phyloP scores from a whole-genome alignment of 2,797 vertebrate species.

The Urosaurus nigricauda region DNA sequence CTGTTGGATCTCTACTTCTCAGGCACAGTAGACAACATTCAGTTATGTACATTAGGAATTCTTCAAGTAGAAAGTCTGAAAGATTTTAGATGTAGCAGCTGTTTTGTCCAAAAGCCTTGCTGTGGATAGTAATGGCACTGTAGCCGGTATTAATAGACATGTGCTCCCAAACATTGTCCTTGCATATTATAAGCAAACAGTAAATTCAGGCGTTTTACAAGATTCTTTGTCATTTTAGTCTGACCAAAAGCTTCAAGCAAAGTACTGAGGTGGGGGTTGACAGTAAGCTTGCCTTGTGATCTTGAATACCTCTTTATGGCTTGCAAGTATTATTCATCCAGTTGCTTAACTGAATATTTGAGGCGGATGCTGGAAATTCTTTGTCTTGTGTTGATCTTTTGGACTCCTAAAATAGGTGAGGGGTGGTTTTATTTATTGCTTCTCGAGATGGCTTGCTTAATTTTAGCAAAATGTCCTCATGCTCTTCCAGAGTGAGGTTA shows the following conservation, averaged over 20 bases:
- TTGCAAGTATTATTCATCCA: accelerated
- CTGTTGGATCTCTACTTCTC: neutral
- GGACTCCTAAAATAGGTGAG: neutral
- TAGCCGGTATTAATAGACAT: no score
- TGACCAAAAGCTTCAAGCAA: neutral
- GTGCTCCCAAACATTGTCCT: neutral
- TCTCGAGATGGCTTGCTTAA: neutral
- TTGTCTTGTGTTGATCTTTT: neutral
- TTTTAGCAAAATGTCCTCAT: neutral
- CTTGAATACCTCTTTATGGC: neutral
- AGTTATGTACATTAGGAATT: neutral
- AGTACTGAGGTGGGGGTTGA: neutral
- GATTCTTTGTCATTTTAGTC: conserved; percentile 33
- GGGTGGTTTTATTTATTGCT: conserved; percentile 18
- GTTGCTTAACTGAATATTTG: neutral
- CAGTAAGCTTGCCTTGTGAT: neutral
- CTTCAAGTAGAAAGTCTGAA: neutral
- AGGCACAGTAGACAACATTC: neutral
- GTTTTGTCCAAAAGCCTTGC: neutral
- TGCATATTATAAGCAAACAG: conserved; percentile 1
- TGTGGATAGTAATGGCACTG: neutral
- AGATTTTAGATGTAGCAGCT: neutral
- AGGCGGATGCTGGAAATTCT: neutral
- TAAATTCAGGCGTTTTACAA: conserved; percentile 17
- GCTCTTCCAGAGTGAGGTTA: neutral